Evolutionary conservation across 1,140 invertebrate species (phyloP).

Genomic region (Scaptodrosophila lebanonensis): DNA sequence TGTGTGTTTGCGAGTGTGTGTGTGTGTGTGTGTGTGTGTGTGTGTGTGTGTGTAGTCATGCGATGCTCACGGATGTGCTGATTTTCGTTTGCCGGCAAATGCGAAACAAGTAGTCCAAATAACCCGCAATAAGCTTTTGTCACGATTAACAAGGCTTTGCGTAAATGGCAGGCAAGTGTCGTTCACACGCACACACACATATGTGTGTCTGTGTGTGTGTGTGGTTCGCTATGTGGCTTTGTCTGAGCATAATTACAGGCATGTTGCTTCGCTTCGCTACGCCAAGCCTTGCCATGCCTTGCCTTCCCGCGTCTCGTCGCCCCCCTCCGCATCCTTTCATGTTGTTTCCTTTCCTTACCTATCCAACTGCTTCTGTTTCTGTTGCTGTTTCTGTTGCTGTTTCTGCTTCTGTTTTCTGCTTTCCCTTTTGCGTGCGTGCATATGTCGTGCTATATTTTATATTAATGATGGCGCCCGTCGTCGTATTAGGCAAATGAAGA

Average conservation of each 20-base stretch:
- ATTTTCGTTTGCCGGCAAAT: slow-evolving; percentile 66
- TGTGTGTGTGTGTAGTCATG: slow-evolving; percentile 9
- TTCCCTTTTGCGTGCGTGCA: slow-evolving; percentile 36
- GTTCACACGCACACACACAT: slow-evolving; percentile 43
- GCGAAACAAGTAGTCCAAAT: slow-evolving; percentile 73
- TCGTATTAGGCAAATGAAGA: slow-evolving; percentile 73
- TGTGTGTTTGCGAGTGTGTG: background rate
- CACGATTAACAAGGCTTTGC: slow-evolving; percentile 68
- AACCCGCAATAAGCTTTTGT: slow-evolving; percentile 73
- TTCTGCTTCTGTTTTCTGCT: slow-evolving; percentile 1
- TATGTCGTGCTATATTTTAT: slow-evolving; percentile 68
- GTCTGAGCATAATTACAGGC: slow-evolving; percentile 66
- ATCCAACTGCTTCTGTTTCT: background rate
- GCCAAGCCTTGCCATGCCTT: too few species aligned
- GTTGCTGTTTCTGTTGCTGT: background rate
- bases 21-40: background rate
- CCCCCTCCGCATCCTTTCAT: too few species aligned
- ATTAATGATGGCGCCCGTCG: slow-evolving; percentile 70
- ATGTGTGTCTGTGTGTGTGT: slow-evolving; percentile 6
- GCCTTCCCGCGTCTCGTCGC: too few species aligned
- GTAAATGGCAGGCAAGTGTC: too few species aligned
- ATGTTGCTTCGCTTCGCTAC: too few species aligned
- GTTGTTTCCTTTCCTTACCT: too few species aligned
- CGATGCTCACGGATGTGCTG: slow-evolving; percentile 33
- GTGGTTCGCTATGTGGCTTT: slow-evolving; percentile 26